A percentile compares a stretch with the other conserved stretches of the same genome.
These are phyloP conservation scores for Eulithis prunata DNA, from an alignment of 2,888 invertebrate genomes.

Conservation along the genomic window DNA sequence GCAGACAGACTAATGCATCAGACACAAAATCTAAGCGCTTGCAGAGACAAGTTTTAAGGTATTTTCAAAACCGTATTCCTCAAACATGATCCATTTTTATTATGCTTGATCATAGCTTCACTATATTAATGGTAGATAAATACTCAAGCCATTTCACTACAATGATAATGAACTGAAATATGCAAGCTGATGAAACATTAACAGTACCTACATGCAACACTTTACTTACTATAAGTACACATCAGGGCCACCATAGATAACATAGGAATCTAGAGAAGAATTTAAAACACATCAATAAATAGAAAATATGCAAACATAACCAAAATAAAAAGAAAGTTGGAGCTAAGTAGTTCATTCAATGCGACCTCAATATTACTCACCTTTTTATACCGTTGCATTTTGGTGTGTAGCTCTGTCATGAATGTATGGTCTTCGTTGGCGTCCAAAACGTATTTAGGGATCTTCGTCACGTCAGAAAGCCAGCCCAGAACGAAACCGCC, in stretches of 20 bases:
- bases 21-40: no score
- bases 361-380: conserved; percentile 67
- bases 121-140: no score
- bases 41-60: no score
- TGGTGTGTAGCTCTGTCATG: conserved; percentile 85
- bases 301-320: conserved; percentile 23
- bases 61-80: no score
- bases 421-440: conserved; percentile 90
- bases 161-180: conserved; percentile 1
- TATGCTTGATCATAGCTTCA: no score
- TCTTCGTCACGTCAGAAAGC: conserved; percentile 92
- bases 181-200: background rate
- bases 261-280: conserved; percentile 25
- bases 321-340: conserved; percentile 22
- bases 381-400: conserved; percentile 86
- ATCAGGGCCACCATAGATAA: background rate
- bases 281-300: conserved; percentile 17
- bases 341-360: conserved; percentile 16
- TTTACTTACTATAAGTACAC: conserved; percentile 21
- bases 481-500: conserved; percentile 96
- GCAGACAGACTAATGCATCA: no score
- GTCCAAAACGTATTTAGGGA: conserved; percentile 93
- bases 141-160: background rate
- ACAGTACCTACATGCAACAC: background rate
- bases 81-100: no score